Base-by-base conservation (phyloP, 2,888 invertebrate genomes). In the Dasypolia templi region DNA sequence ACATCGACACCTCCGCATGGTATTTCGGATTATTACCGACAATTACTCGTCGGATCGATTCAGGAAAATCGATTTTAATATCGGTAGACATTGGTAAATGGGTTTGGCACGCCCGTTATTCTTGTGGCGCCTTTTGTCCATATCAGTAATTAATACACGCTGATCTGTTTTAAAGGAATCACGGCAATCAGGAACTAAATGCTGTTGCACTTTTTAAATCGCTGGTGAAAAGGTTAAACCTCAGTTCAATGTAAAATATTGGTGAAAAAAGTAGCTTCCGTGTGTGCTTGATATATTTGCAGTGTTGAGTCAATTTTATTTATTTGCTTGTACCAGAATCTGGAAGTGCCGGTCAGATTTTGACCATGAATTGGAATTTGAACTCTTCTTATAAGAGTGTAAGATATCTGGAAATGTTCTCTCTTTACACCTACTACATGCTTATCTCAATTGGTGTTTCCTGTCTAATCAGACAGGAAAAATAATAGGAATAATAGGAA, bases 1-100 rank as follows among this genome's bases (percentile, higher is more conserved):
- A 91, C 91, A 92, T 95, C 94, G 93, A 94, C 95, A 95, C 95
- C 94, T 95, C 85, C 58, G 81, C 83, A 79, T 81, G 65, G 81
- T 86, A 85, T 87, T 89, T 88, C 83, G 87, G 89, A 91, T 91
- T 93, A 93, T 94, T 94, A 93, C 90, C 86, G 90, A 94, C 93
- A 93, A 94, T 95, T 94, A 94, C 92, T 91, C 88, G 91, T 86
- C 88, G 88, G 85, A 93, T 92, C 92, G 92, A 91, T 91, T 91
- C 89, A 82, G 82, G 88, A 89, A 88, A 89, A 93, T 93, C 86
- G 86, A 86, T 87, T 84, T 83, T 85, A 86, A 87, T 87, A 84
- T 84, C 82, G 72, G 81, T 81, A 82, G 83, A 87, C 86, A 87
- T 82, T 87, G 76, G 82, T 82, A 86, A 89, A 90, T 89, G 84